phyloP scores from a whole-genome alignment of 1,140 invertebrate genomes.

The Zaprionus tsacasi region DNA sequence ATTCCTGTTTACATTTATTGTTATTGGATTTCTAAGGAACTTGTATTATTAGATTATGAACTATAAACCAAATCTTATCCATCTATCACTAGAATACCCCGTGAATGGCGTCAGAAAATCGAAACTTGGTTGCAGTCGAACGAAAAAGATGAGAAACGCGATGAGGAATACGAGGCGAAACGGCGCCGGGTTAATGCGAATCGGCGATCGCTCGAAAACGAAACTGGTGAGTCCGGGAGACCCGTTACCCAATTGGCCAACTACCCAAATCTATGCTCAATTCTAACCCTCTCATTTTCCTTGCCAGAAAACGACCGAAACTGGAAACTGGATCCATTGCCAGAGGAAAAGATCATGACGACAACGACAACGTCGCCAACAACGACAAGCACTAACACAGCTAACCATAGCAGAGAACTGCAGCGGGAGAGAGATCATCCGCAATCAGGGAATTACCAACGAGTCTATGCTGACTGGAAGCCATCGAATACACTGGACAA shows the following conservation, averaged over 20 bases:
- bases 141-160: conserved; percentile 91
- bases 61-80: not conserved
- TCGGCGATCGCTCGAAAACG: conserved; percentile 91
- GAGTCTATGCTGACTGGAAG: conserved; percentile 91
- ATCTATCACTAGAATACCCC: conserved; percentile 81
- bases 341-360: conserved; percentile 86
- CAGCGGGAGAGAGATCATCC: not conserved
- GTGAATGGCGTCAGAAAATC: conserved; percentile 94
- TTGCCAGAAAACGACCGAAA: conserved; percentile 90
- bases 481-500: conserved; percentile 91
- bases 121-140: conserved; percentile 95
- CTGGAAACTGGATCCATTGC: conserved; percentile 89
- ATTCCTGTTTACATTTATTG: no score
- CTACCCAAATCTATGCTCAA: not conserved
- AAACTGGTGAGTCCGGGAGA: conserved; percentile 87
- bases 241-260: not conserved
- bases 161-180: conserved; percentile 87
- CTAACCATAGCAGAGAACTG: conserved; percentile 38
- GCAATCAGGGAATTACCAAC: conserved; percentile 85
- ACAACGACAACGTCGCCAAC: conserved; percentile 58
- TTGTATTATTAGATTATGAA: no score
- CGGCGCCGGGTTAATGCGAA: conserved; percentile 88
- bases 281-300: conserved; percentile 2
- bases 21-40: not conserved
- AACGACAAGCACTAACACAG: conserved; percentile 68